A percentile compares a stretch with the other conserved stretches of the same genome.
These are phyloP conservation scores for Aricia artaxerxes DNA, from an alignment of 2,888 invertebrate genomes.

Conservation along the genomic window DNA sequence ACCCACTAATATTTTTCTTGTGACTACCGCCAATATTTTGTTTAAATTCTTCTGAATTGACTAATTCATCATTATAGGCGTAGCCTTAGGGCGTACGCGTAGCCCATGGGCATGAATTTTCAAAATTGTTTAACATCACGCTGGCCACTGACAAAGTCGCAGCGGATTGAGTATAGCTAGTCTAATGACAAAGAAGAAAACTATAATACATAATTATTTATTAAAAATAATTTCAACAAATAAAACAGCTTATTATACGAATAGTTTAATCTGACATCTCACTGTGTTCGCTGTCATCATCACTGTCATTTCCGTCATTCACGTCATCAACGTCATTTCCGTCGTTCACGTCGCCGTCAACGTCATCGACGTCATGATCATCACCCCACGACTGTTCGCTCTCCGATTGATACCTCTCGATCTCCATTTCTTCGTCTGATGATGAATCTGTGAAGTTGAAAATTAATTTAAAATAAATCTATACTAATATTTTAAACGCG, in stretches of 20 bases:
- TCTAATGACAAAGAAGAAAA: not conserved
- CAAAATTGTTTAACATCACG: too few species aligned
- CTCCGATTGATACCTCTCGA: constrained; percentile 59
- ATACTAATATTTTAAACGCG: too few species aligned
- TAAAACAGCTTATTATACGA: constrained; percentile 37
- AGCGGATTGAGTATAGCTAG: too few species aligned
- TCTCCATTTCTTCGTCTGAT: constrained; percentile 65
- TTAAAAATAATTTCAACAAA: constrained; percentile 20
- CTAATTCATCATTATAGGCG: too few species aligned
- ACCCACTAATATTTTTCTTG: too few species aligned
- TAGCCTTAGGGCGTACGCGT: too few species aligned
- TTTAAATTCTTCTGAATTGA: too few species aligned
- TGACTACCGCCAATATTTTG: too few species aligned
- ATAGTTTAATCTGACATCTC: constrained; percentile 47
- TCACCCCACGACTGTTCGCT: constrained; percentile 59
- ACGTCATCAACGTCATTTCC: constrained; percentile 37
- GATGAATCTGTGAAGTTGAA: constrained; percentile 56
- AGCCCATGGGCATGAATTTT: too few species aligned
- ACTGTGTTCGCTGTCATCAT: constrained; percentile 40
- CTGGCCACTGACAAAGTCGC: too few species aligned
- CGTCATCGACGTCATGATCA: constrained; percentile 45
- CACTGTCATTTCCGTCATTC: constrained; percentile 40
- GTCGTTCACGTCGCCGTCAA: constrained; percentile 34
- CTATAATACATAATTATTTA: constrained; percentile 1
- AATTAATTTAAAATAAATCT: too few species aligned